Evolutionary conservation across 2,888 invertebrate species (phyloP).

Genomic region (Diplolepis rosae): DNA sequence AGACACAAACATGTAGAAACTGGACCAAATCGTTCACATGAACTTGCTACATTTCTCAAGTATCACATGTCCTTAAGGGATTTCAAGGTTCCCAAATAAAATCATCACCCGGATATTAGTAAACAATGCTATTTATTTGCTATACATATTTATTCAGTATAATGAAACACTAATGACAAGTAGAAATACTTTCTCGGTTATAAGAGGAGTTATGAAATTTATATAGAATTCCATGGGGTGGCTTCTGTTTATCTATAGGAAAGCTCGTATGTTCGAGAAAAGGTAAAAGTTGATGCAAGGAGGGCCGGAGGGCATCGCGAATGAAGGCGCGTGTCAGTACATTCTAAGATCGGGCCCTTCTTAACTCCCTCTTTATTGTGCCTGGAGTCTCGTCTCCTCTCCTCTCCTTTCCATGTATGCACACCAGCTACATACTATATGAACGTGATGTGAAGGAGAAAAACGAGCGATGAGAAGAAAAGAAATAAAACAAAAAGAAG

Average conservation of each 20-base stretch:
- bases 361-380: background rate
- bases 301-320: conserved; percentile 7
- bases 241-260: background rate
- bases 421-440: conserved; percentile 1
- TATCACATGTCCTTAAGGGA: too few species aligned
- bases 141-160: too few species aligned
- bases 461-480: background rate
- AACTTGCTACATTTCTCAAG: too few species aligned
- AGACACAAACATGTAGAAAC: too few species aligned
- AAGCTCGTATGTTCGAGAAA: background rate
- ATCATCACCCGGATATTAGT: too few species aligned
- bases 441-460: conserved; percentile 1
- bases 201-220: background rate
- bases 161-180: too few species aligned
- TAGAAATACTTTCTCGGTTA: background rate
- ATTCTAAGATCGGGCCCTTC: conserved; percentile 7
- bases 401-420: background rate
- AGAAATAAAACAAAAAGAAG: background rate
- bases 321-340: conserved; percentile 6
- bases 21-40: too few species aligned
- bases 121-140: too few species aligned
- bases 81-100: too few species aligned
- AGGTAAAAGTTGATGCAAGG: background rate
- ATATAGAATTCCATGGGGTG: background rate
- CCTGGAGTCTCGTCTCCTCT: too few species aligned